Evolutionary conservation across 2,797 vertebrate genomes (phyloP), one percentile per base, ranked within the genome.

Genomic region (Discoglossus pictus): DNA sequence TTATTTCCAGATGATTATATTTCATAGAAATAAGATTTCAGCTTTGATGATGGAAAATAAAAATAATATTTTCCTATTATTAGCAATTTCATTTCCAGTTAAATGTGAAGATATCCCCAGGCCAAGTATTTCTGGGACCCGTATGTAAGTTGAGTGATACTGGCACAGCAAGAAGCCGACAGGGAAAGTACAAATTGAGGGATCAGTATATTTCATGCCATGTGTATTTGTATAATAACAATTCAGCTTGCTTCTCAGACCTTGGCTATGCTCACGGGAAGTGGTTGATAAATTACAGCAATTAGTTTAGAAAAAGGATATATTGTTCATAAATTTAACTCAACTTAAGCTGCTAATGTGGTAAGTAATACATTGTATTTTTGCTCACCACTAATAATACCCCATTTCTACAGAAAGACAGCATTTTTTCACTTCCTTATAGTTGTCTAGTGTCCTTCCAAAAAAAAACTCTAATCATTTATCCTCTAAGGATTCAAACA

Each of bases 11-110:
- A 16, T 2, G 7, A 17, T 43, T 43, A 17, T 10, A 43, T 17
- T 43, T 13, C 8, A 6, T 17, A 2, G n/a, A n/a, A n/a, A n/a
- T 44, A 16, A n/a, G 9, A 3, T 34, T 51, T 21, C 16, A 7
- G 15, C 47, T 25, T 39, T 40, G 7, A 48, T 48, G 23, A 13
- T 47, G 63, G 64, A 58, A 67, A 59, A 50, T 31, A 60, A 35
- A 61, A 18, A 65, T 60, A 24, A 60, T 68, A 60, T 60, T 42
- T 59, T 68, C 44, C 35, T 21, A 50, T 38, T 66, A 47, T 42
- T 51, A 35, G 36, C n/a, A 38, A 35, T 51, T 67, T 59, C 4
- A 59, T 42, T 51, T 51, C 47, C 55, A 60, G 17, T 60, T 43
- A 51, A 52, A 59, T 51, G 16, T 44, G 25, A 52, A 9, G 25